phyloP scores from a whole-genome alignment of 2,797 vertebrate genomes.

The Onychomys torridus region DNA sequence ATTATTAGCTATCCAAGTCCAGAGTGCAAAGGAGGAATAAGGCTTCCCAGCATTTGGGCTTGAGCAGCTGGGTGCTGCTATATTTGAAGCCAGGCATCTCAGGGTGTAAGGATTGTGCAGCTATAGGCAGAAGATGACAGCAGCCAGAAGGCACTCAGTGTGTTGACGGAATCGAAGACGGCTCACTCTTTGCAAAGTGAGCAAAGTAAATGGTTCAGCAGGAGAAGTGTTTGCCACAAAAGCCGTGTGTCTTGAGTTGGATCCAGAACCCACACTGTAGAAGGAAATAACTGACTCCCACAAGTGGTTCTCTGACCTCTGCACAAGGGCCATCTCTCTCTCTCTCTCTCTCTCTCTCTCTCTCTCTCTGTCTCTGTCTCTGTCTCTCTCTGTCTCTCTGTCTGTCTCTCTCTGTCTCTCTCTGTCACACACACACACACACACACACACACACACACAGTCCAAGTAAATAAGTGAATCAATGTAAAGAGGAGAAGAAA shows the following conservation, averaged over 20 bases:
- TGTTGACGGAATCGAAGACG: background rate
- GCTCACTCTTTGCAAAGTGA: background rate
- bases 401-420: no score
- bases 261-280: background rate
- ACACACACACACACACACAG: background rate
- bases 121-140: background rate
- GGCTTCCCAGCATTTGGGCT: background rate
- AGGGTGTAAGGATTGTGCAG: background rate
- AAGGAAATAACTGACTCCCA: background rate
- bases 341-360: no score
- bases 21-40: background rate
- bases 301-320: background rate
- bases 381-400: no score
- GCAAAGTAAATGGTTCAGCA: background rate
- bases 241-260: background rate
- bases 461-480: background rate
- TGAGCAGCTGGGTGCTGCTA: background rate
- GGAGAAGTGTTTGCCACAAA: background rate
- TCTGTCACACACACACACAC: background rate
- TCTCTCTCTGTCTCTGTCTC: no score
- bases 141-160: background rate
- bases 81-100: background rate
- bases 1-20: background rate
- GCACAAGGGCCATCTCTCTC: background rate
- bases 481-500: background rate